These are phyloP conservation scores for Anabas testudineus DNA, from an alignment of 2,797 vertebrate genomes.

Conservation along the genomic window DNA sequence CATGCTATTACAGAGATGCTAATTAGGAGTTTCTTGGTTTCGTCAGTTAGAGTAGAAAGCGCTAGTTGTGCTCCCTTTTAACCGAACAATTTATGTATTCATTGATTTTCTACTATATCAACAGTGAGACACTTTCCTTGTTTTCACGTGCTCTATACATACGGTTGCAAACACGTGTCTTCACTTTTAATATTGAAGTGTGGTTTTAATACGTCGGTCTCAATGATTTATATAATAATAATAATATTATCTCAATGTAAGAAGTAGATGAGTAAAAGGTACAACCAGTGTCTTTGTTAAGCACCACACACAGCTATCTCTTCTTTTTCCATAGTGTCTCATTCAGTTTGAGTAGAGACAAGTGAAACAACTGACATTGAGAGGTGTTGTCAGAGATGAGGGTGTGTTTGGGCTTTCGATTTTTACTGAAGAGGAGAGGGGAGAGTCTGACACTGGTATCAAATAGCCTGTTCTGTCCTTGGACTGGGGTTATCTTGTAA, in stretches of 20 bases:
- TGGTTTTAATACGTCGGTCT: neutral
- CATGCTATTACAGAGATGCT: neutral
- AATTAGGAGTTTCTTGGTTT: neutral
- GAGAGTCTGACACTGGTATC: constrained; percentile 77
- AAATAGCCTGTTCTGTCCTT: constrained; percentile 75
- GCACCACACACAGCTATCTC: constrained; percentile 28
- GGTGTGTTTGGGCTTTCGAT: constrained; percentile 70
- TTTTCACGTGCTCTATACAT: neutral
- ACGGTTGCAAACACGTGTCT: neutral
- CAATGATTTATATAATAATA: neutral
- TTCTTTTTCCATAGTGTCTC: constrained; percentile 35
- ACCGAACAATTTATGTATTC: neutral
- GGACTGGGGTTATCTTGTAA: constrained; percentile 83
- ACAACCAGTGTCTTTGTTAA: constrained; percentile 16
- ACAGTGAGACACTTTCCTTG: constrained; percentile 2
- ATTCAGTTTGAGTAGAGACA: constrained; percentile 34
- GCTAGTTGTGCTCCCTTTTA: neutral
- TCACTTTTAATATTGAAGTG: neutral
- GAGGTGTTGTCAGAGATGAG: constrained; percentile 55
- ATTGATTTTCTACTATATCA: neutral
- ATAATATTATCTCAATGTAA: constrained; percentile 7
- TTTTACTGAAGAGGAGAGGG: constrained; percentile 66
- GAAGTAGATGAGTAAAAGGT: constrained; percentile 24
- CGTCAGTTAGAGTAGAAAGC: neutral
- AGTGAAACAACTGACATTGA: constrained; percentile 69